Conservation (phyloP, 2,113 vertebrate genomes). For the Nibea albiflora region DNA sequence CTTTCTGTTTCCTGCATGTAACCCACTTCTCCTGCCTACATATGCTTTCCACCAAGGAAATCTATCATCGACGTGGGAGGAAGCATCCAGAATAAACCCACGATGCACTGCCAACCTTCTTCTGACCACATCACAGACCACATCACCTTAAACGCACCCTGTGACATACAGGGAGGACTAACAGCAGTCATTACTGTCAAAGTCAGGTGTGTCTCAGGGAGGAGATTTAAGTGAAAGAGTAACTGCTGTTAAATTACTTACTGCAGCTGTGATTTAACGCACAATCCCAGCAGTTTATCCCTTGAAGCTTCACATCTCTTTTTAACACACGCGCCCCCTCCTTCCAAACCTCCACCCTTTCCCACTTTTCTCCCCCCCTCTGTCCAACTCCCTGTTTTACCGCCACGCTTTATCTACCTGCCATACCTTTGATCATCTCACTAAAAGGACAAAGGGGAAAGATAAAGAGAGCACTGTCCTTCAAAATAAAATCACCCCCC, state of each 20-base stretch:
- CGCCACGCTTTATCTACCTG: conserved; percentile 52
- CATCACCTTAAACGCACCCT: conserved; percentile 39
- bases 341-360: neutral
- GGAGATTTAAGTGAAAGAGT: conserved; percentile 18
- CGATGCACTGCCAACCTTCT: conserved; percentile 37
- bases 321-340: neutral
- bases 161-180: neutral
- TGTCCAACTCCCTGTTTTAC: conserved; percentile 17
- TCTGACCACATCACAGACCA: conserved; percentile 40
- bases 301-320: conserved; percentile 26
- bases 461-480: conserved; percentile 56
- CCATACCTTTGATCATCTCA: conserved; percentile 63
- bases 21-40: conserved; percentile 64
- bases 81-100: conserved; percentile 55
- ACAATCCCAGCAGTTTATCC: conserved; percentile 33
- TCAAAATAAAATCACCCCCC: conserved; percentile 53
- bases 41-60: conserved; percentile 31
- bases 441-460: conserved; percentile 46
- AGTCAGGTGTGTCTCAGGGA: conserved; percentile 41
- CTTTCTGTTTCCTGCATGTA: conserved; percentile 58
- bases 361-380: neutral
- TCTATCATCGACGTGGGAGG: conserved; percentile 55
- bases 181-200: conserved; percentile 1
- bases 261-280: conserved; percentile 41
- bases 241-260: conserved; percentile 25